These are phyloP conservation scores for Gnathonemus longibarbis DNA, from an alignment of 2,113 vertebrate species.

Conservation along the genomic window DNA sequence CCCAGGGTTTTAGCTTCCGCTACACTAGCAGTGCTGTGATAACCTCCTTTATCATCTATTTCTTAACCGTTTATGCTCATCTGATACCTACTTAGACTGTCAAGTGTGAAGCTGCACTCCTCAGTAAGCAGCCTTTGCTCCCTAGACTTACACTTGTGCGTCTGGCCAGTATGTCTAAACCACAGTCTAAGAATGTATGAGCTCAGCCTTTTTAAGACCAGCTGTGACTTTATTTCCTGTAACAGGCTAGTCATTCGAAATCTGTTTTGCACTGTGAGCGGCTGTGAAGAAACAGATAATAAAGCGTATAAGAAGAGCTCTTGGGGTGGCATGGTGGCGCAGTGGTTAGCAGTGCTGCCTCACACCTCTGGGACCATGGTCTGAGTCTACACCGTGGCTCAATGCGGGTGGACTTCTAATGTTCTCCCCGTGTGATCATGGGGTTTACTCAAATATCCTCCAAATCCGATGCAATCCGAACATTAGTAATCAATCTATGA, in stretches of 20 bases:
- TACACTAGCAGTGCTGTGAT: background rate
- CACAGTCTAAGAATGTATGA: background rate
- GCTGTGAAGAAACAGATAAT: background rate
- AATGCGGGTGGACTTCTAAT: background rate
- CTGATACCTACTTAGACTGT: background rate
- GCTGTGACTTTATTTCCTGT: constrained; percentile 42
- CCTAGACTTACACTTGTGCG: constrained; percentile 2
- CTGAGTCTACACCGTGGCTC: background rate
- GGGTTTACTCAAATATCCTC: background rate
- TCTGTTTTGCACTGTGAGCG: background rate
- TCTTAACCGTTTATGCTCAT: background rate
- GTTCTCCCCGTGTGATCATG: background rate
- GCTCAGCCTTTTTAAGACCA: constrained; percentile 14
- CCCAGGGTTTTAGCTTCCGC: too few relatives aligned
- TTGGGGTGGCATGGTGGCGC: background rate
- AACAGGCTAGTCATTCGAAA: constrained; percentile 33
- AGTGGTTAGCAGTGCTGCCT: background rate
- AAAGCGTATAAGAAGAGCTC: background rate
- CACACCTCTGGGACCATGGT: background rate
- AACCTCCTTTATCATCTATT: background rate
- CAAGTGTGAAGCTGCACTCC: background rate
- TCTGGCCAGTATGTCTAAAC: constrained; percentile 24
- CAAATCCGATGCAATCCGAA: background rate
- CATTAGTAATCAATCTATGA: background rate
- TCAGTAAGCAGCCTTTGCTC: background rate